phyloP scores from a whole-genome alignment of 1,140 invertebrate genomes.

The Heliconius congener region DNA sequence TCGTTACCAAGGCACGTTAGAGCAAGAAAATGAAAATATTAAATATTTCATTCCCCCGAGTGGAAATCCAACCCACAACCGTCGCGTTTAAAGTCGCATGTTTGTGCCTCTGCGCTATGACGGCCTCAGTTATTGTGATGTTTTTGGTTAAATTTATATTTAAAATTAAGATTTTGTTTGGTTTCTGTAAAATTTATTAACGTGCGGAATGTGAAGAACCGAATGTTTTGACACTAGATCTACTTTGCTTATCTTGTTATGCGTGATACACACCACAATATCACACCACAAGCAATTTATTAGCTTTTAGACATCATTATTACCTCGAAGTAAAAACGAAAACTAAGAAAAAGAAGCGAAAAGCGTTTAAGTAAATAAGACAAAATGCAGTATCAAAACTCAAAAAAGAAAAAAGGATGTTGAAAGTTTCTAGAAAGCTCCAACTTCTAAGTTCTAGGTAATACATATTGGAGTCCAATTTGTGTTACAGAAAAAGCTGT shows the following conservation, averaged over 20 bases:
- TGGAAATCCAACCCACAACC: neutral
- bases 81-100: neutral
- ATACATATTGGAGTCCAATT: neutral
- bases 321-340: neutral
- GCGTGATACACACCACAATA: too few relatives aligned
- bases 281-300: too few relatives aligned
- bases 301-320: neutral
- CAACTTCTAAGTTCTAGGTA: constrained; percentile 9
- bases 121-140: too few relatives aligned
- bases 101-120: neutral
- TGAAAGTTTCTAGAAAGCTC: neutral
- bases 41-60: neutral
- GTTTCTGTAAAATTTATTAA: too few relatives aligned
- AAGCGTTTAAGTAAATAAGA: neutral
- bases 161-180: too few relatives aligned
- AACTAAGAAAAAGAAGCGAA: neutral
- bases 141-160: too few relatives aligned
- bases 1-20: too few relatives aligned
- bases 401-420: neutral
- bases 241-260: too few relatives aligned
- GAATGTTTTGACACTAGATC: too few relatives aligned
- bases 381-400: neutral
- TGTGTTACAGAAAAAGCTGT: neutral
- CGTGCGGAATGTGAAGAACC: too few relatives aligned
- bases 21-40: neutral